These are phyloP conservation scores for Pseudorasbora parva DNA, from an alignment of 2,113 vertebrate species.

Conservation along the genomic window DNA sequence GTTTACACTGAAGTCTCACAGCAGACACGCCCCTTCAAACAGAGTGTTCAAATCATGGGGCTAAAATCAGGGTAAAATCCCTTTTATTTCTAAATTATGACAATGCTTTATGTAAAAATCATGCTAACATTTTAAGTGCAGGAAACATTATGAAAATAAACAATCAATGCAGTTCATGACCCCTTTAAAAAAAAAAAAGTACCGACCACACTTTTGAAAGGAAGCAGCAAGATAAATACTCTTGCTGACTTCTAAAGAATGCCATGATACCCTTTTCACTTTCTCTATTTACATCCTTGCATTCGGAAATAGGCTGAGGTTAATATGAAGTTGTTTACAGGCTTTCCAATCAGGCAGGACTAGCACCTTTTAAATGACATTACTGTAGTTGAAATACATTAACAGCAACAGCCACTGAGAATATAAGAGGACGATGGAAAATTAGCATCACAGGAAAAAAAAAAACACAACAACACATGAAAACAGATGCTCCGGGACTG, in stretches of 20 bases:
- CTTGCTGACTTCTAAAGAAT: background rate
- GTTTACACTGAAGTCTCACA: too few relatives aligned
- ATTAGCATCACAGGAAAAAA: constrained; percentile 69
- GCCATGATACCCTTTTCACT: background rate
- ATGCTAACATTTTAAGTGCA: too few relatives aligned
- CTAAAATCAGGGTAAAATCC: too few relatives aligned
- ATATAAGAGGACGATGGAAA: constrained; percentile 67
- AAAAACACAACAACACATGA: constrained; percentile 29
- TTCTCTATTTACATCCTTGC: background rate
- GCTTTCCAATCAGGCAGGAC: background rate
- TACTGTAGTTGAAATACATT: constrained; percentile 12
- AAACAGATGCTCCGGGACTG: constrained; percentile 9
- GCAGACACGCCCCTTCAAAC: too few relatives aligned
- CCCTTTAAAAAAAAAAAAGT: too few relatives aligned
- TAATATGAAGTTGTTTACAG: constrained; percentile 4
- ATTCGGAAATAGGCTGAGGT: background rate
- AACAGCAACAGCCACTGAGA: constrained; percentile 51
- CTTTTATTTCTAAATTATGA: too few relatives aligned
- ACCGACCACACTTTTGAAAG: background rate
- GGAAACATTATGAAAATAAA: too few relatives aligned
- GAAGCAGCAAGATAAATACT: background rate
- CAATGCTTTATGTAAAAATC: too few relatives aligned
- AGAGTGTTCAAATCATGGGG: too few relatives aligned
- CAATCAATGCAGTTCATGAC: too few relatives aligned
- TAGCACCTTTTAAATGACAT: background rate